A percentile compares a stretch with the other conserved stretches of the same genome.
These are phyloP conservation scores for Panagrolaimus sp. DNA, from an alignment of 1,140 invertebrate species.

Conservation along the genomic window DNA sequence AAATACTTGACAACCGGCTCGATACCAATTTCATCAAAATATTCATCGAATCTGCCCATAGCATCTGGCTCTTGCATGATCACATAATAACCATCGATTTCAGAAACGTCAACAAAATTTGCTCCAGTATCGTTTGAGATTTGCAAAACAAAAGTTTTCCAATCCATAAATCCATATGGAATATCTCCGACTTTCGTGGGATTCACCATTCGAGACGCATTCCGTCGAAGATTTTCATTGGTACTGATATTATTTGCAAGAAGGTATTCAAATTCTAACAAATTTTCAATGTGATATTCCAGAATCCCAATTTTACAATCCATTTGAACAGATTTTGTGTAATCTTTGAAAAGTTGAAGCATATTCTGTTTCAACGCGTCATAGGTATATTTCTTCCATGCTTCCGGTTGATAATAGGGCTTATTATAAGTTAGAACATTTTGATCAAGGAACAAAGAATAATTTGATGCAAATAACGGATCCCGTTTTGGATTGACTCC, in stretches of 20 bases:
- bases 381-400: background rate
- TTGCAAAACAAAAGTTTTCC: background rate
- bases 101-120: background rate
- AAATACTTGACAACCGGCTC: background rate
- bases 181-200: background rate
- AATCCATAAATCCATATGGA: background rate
- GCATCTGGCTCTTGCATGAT: background rate
- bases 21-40: background rate
- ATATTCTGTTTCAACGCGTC: background rate
- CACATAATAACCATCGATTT: background rate
- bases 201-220: background rate
- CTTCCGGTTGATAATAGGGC: background rate
- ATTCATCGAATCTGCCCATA: background rate
- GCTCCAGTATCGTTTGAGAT: background rate
- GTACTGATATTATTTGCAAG: background rate
- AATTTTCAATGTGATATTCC: background rate
- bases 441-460: background rate
- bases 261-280: background rate
- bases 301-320: background rate
- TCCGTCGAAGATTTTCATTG: background rate
- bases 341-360: background rate
- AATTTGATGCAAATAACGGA: background rate
- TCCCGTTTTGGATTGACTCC: background rate
- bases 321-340: background rate
- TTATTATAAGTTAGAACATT: background rate